Base-by-base conservation (phyloP, 2,797 vertebrate species). In the Phrynocephalus guinanensis region DNA sequence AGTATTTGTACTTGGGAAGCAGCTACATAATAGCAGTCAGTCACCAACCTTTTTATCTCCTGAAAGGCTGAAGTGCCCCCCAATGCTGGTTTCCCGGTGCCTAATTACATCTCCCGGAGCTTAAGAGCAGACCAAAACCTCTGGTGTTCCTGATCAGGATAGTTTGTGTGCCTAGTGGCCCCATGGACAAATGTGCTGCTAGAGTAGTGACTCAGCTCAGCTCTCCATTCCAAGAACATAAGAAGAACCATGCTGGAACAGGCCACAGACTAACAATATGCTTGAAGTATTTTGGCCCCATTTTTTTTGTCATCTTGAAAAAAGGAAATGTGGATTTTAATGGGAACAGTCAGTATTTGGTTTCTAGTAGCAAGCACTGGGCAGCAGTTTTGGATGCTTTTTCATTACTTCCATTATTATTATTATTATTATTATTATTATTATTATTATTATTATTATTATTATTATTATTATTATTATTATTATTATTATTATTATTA, bases 321-420 rank as follows among this genome's bases (percentile, higher is more conserved):
- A 0, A 15, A 70, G 91, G 76, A 4, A 26, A 89, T 56, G 84
- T 85, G 90, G 88, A 82, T 11, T 79, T 86, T 87, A 85, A 3
- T 7, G 0, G 2, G 24, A 84, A 71, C 82, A 91, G 89, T 82
- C 84, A 85, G 30, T 1, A 2, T 71, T 15, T 60, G 30, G 91
- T 86, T 88, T 75, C 3, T 80, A 84, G n/a, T 18, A 83, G 60
- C 72, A 38, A 80, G 86, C 88, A 30, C 56, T 67, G 50, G 86
- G 86, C 75, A 71, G 73, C 5, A 60, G 76, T 60, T n/a, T 91
- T 79, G 83, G 56, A 80, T 15, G 1, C 90, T 92, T 93, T 78
- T 22, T 78, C 79, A 56, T 5, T 16, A 63, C 76, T 33, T 76
- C 83, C 83, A 44, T 28, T 16, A 66, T 33, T 33, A 33, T 33